Conservation (phyloP, 2,113 vertebrate genomes). For the Hyla sarda region DNA sequence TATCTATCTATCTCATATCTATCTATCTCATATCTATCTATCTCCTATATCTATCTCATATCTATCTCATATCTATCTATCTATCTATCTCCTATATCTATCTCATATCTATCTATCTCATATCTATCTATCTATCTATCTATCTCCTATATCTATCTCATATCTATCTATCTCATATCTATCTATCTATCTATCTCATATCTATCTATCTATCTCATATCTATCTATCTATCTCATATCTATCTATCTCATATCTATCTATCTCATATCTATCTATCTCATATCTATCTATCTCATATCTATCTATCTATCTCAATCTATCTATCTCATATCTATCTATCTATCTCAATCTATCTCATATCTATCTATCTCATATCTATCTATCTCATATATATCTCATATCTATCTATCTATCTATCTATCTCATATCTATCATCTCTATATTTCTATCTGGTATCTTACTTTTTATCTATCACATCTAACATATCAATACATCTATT, state of each 20-base stretch:
- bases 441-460: not conserved
- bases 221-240: not conserved
- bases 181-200: constrained; percentile 3
- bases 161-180: not conserved
- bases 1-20: not conserved
- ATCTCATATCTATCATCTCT: not conserved
- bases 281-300: not conserved
- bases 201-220: not conserved
- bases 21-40: not conserved
- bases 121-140: not conserved
- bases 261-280: not conserved
- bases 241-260: not conserved
- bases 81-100: not conserved
- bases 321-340: not conserved
- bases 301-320: constrained; percentile 15
- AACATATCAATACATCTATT: not conserved
- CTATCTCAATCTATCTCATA: not conserved
- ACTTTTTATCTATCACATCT: not conserved
- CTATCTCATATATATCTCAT: too few species aligned
- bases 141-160: not conserved
- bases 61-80: not conserved
- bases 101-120: not conserved
- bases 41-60: not conserved
- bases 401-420: not conserved
- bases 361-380: not conserved